Conservation (phyloP, 2,113 vertebrate species). For the Corynorhinus townsendii region DNA sequence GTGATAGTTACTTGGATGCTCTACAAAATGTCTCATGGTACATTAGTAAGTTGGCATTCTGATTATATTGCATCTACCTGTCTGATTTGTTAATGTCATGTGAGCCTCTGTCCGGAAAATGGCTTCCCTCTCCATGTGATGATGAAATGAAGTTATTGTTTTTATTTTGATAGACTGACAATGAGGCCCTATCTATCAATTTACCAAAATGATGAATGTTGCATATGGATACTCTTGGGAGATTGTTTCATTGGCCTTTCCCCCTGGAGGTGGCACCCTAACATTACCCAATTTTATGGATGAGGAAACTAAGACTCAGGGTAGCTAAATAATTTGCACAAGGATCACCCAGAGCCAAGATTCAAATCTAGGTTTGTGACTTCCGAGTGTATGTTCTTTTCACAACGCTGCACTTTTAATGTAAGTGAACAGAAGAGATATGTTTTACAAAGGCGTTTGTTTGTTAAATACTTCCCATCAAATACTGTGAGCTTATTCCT, state of each 20-base stretch:
- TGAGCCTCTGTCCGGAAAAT: background rate
- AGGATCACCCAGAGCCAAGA: background rate
- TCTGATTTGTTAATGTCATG: background rate
- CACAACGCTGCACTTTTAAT: background rate
- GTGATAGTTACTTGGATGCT: background rate
- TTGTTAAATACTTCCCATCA: background rate
- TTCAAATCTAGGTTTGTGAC: background rate
- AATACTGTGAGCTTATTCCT: background rate
- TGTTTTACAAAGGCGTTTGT: background rate
- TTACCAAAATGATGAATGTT: background rate
- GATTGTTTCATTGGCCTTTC: background rate
- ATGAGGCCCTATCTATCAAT: background rate
- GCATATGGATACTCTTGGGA: background rate
- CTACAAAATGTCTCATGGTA: background rate
- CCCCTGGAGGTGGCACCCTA: background rate
- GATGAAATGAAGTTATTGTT: background rate
- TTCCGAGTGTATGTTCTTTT: background rate
- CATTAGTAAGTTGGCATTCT: background rate
- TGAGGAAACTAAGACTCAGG: background rate
- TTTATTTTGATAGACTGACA: background rate
- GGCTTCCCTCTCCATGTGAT: background rate
- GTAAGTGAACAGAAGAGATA: background rate
- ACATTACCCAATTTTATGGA: background rate
- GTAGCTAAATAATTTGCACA: background rate
- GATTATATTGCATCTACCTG: background rate